Conservation (phyloP, 1,140 invertebrate species). For the Forficula auricularia region DNA sequence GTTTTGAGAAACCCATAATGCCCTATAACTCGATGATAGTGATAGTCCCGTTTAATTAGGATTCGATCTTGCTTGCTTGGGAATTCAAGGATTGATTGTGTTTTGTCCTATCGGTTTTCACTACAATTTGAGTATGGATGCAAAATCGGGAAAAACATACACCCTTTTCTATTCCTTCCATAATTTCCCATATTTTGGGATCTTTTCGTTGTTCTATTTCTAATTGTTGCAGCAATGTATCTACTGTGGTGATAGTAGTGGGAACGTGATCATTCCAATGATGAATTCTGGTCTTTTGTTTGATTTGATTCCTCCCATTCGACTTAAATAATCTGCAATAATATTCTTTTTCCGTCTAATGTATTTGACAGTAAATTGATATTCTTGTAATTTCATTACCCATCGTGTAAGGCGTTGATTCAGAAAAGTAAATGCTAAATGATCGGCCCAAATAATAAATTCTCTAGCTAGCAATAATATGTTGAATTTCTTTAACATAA, state of each 20-base stretch:
- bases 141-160: too few relatives aligned
- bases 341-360: conserved; percentile 19
- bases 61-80: too few relatives aligned
- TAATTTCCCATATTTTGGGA: background rate
- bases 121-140: too few relatives aligned
- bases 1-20: background rate
- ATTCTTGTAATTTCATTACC: conserved; percentile 19
- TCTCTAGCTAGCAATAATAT: too few relatives aligned
- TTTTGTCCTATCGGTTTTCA: too few relatives aligned
- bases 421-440: too few relatives aligned
- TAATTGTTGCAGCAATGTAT: background rate
- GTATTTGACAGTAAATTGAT: conserved; percentile 22
- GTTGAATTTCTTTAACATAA: too few relatives aligned
- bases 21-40: background rate
- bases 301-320: background rate
- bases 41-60: too few relatives aligned
- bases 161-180: background rate
- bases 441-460: too few relatives aligned
- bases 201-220: background rate
- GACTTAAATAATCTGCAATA: conserved; percentile 20
- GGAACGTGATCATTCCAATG: too few relatives aligned
- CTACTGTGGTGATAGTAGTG: background rate
- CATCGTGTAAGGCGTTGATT: conserved; percentile 19
- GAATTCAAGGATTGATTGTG: too few relatives aligned
- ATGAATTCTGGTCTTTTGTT: too few relatives aligned